A percentile compares a stretch with the other conserved stretches of the same genome.
These are phyloP conservation scores for Caranx melampygus DNA, from an alignment of 2,113 vertebrate species.

Conservation along the genomic window DNA sequence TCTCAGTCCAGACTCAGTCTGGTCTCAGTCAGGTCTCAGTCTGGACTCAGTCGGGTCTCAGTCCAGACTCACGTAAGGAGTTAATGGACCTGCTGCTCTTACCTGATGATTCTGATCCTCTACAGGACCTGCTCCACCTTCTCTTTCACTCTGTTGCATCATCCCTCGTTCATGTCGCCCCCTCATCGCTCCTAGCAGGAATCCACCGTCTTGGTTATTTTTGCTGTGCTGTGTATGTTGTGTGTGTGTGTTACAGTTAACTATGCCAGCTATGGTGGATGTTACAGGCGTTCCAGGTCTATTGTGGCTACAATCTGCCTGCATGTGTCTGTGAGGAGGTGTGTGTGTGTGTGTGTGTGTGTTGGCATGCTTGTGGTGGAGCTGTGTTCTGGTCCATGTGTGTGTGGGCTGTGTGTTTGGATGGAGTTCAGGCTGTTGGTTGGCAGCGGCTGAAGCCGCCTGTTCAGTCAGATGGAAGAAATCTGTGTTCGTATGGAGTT, in stretches of 20 bases:
- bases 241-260: conserved; percentile 68
- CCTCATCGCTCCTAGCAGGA: conserved; percentile 80
- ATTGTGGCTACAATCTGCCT: conserved; percentile 89
- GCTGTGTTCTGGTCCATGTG: conserved; percentile 50
- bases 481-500: conserved; percentile 20
- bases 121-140: conserved; percentile 55
- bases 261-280: conserved; percentile 90
- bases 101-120: conserved; percentile 1
- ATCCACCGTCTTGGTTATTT: conserved; percentile 91
- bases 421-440: conserved; percentile 65
- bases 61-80: too few species aligned
- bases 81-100: neutral
- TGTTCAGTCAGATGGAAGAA: conserved; percentile 71
- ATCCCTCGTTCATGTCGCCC: conserved; percentile 51
- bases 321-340: conserved; percentile 40
- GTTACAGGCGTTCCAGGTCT: conserved; percentile 91
- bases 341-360: too few species aligned
- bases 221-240: conserved; percentile 69
- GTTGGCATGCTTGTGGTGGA: conserved; percentile 4
- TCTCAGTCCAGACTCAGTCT: too few species aligned
- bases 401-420: conserved; percentile 67
- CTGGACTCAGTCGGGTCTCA: too few species aligned
- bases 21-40: too few species aligned
- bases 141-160: conserved; percentile 80
- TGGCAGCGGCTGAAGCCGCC: conserved; percentile 85